Percentiles rank a stretch among this genome's conserved stretches.
Evolutionary conservation across 1,140 invertebrate genomes (phyloP).

Genomic region (Drosophila simulans): DNA sequence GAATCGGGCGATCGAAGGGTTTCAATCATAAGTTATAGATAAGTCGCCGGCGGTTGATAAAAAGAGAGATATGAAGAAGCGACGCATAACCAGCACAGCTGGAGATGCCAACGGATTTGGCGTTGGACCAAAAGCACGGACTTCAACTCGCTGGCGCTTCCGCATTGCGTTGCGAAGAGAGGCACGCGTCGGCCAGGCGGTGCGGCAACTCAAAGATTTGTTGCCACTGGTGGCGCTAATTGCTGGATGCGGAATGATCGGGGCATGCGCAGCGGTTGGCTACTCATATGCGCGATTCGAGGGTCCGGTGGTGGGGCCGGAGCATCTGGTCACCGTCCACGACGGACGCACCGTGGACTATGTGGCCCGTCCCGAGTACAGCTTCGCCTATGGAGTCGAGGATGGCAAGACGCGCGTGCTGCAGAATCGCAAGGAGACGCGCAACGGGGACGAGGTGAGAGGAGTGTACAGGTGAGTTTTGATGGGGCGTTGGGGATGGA

Average conservation of each 20-base stretch:
- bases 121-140: background rate
- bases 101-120: slow-evolving; percentile 21
- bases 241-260: slow-evolving; percentile 50
- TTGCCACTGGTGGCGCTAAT: slow-evolving; percentile 36
- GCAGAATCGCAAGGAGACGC: slow-evolving; percentile 89
- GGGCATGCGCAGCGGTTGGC: slow-evolving; percentile 85
- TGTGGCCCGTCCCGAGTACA: slow-evolving; percentile 89
- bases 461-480: slow-evolving; percentile 88
- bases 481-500: background rate
- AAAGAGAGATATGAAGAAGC: slow-evolving; percentile 53
- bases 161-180: slow-evolving; percentile 51
- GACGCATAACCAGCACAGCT: slow-evolving; percentile 52
- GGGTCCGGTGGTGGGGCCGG: slow-evolving; percentile 88
- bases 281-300: slow-evolving; percentile 88
- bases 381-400: slow-evolving; percentile 89
- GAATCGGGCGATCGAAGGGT: slow-evolving; percentile 36
- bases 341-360: slow-evolving; percentile 86
- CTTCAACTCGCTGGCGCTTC: slow-evolving; percentile 57
- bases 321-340: slow-evolving; percentile 85
- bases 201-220: slow-evolving; percentile 30
- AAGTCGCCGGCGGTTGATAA: background rate
- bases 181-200: slow-evolving; percentile 42
- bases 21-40: slow-evolving; percentile 3
- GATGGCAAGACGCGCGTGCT: slow-evolving; percentile 89
- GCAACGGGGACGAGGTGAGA: slow-evolving; percentile 88